Conservation (phyloP, 2,113 vertebrate genomes). For the Arvicanthis niloticus region DNA sequence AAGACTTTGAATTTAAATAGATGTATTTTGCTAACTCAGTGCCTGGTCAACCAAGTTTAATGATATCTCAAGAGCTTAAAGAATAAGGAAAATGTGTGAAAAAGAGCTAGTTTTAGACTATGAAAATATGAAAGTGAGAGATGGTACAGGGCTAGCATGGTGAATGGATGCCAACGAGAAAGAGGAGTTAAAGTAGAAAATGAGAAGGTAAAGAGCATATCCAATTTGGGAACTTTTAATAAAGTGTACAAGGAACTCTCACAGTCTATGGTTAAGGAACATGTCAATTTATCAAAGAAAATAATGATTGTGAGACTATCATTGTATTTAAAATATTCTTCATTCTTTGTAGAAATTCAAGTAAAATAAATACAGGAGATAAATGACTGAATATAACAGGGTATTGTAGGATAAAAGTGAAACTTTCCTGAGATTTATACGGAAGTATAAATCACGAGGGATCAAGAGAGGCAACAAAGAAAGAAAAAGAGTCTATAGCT, state of each 20-base stretch:
- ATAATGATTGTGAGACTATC: constrained; percentile 7
- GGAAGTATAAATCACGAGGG: background rate
- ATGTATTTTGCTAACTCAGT: constrained; percentile 82
- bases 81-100: constrained; percentile 71
- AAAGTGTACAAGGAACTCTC: constrained; percentile 32
- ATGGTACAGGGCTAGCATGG: background rate
- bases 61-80: constrained; percentile 78
- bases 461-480: constrained; percentile 16
- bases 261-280: background rate
- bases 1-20: constrained; percentile 82
- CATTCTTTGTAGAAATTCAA: constrained; percentile 10
- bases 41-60: constrained; percentile 83
- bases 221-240: constrained; percentile 60
- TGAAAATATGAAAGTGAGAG: constrained; percentile 62
- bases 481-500: background rate
- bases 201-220: constrained; percentile 30
- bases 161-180: constrained; percentile 17
- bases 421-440: background rate
- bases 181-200: background rate
- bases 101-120: constrained; percentile 69
- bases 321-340: constrained; percentile 25
- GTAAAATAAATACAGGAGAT: constrained; percentile 1
- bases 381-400: background rate
- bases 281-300: constrained; percentile 49
- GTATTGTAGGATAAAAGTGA: constrained; percentile 14